Evolutionary conservation across 2,797 vertebrate genomes (phyloP), one percentile per base, ranked within the genome.

Genomic region (Antennarius maculatus): DNA sequence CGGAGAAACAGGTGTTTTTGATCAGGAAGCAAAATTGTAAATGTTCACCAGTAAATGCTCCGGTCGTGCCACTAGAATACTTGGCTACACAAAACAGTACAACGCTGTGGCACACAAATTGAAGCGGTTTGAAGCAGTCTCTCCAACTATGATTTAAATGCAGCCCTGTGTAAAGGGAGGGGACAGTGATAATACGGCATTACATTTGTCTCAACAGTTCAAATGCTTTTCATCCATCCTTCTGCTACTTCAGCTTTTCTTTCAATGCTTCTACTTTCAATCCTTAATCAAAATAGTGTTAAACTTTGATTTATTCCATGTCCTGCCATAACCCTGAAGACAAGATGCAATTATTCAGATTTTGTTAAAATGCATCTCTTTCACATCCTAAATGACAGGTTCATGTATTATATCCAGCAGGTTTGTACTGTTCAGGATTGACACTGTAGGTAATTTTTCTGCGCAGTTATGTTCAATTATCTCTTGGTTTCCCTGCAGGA

Each of bases 1-100:
- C n/a, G 45, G 63, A 83, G 71, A 75, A 86, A 89, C 92, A 92
- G 87, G 89, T 91, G 91, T 88, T 92, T 92, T 74, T 89, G 83
- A 92, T 92, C 89, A 91, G 54, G 11, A 59, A 61, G 76, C 62
- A 54, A 82, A 84, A 88, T 74, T 76, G 59, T 54, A 85, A 83
- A 89, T 81, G 85, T 84, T 87, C 79, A 71, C 54, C 69, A 84
- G 80, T 73, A 79, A 88, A 67, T 42, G 54, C 80, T 89, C 77
- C 51, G 55, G 58, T 63, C 52, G 48, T 82, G 77, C 66, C 85
- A 82, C 79, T 75, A 64, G 48, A 76, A 79, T 54, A 77, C 71
- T 85, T 85, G 81, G 79, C 78, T 77, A 62, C 57, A 65, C 73
- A 85, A 77, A 72, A 61, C 60, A 63, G 71, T 62, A 74, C 57